Conservation (phyloP, 2,797 vertebrate species). For the Xerus rutilus region DNA sequence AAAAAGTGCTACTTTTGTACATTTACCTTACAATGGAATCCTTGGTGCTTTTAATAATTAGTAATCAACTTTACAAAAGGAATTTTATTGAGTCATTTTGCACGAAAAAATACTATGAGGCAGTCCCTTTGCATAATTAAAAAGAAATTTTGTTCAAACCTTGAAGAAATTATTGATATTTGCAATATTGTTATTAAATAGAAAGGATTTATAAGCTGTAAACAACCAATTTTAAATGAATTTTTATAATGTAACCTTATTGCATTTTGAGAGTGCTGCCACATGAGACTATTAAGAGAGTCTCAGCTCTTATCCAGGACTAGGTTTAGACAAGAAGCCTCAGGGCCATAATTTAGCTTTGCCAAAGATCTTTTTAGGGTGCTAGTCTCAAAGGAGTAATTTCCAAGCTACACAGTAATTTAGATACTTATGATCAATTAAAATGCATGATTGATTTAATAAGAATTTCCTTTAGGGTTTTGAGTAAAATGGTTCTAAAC, state of each 20-base stretch:
- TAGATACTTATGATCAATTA: slow-evolving; percentile 43
- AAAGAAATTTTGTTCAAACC: slow-evolving; percentile 40
- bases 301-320: not conserved
- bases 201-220: slow-evolving; percentile 19
- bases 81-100: slow-evolving; percentile 42
- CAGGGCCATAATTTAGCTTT: slow-evolving; percentile 18
- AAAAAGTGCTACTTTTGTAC: slow-evolving; percentile 19
- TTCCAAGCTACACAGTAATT: slow-evolving; percentile 42
- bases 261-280: not conserved
- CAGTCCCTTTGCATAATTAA: slow-evolving; percentile 13
- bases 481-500: slow-evolving; percentile 28
- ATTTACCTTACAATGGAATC: slow-evolving; percentile 23
- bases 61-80: slow-evolving; percentile 21
- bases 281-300: not conserved
- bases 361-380: slow-evolving; percentile 48
- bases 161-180: slow-evolving; percentile 29
- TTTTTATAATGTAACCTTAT: slow-evolving; percentile 14
- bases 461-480: slow-evolving; percentile 53
- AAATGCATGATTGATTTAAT: slow-evolving; percentile 18
- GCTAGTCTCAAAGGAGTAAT: slow-evolving; percentile 30
- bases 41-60: slow-evolving; percentile 60
- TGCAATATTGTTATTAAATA: not conserved
- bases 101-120: not conserved
- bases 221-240: slow-evolving; percentile 12
- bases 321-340: slow-evolving; percentile 5